A percentile compares a stretch with the other conserved stretches of the same genome.
phyloP scores from a whole-genome alignment of 2,888 invertebrate species.

The Polyommatus icarus region DNA sequence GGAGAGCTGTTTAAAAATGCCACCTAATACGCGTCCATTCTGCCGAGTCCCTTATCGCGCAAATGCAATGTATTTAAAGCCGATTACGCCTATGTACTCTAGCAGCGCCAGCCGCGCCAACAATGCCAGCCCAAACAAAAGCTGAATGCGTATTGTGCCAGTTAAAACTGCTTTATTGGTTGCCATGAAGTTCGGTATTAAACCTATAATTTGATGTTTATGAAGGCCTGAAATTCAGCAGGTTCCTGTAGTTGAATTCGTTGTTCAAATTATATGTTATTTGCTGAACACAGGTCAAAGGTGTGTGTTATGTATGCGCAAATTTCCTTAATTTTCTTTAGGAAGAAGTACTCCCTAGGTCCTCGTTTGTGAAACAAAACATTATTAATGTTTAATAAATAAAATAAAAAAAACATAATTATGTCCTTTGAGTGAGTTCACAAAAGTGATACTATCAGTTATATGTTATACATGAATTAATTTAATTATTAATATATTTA shows the following conservation, averaged over 20 bases:
- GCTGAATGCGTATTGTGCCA: conserved; percentile 41
- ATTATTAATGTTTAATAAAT: no score
- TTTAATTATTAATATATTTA: no score
- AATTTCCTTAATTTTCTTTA: no score
- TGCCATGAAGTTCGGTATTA: background rate
- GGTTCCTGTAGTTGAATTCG: background rate
- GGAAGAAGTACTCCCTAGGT: no score
- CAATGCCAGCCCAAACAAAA: conserved; percentile 40
- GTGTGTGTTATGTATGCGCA: no score
- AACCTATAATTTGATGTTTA: background rate
- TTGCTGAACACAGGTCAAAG: background rate
- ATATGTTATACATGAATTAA: no score
- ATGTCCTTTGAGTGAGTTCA: no score
- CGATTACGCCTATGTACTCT: conserved; percentile 41
- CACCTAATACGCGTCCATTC: conserved; percentile 38
- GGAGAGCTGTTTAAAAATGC: conserved; percentile 34
- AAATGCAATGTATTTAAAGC: conserved; percentile 42
- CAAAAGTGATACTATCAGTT: no score
- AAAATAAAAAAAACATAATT: no score
- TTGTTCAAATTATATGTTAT: background rate
- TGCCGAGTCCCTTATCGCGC: conserved; percentile 40
- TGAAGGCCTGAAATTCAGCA: background rate
- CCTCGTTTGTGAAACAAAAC: background rate
- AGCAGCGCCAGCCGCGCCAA: conserved; percentile 37
- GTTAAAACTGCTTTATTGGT: conserved; percentile 26